phyloP scores from a whole-genome alignment of 2,113 vertebrate species.

The Stomatorhinus ivindoensis region DNA sequence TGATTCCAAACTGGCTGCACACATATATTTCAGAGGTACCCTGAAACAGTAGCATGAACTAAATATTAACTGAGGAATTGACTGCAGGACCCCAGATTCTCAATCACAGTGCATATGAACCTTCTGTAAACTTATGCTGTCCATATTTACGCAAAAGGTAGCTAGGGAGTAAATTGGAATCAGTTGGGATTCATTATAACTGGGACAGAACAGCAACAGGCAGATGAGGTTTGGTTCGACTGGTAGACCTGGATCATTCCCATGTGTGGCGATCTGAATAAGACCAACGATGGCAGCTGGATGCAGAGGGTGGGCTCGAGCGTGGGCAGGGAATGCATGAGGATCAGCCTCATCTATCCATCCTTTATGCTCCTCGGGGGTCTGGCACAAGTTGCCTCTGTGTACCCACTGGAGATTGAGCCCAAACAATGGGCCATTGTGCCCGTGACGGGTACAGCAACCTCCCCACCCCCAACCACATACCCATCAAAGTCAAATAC shows the following conservation, averaged over 20 bases:
- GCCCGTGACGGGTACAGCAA: not conserved
- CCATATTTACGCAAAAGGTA: not conserved
- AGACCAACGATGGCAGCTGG: not conserved
- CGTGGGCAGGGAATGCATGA: slow-evolving; percentile 9
- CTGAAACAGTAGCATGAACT: not conserved
- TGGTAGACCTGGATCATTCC: not conserved
- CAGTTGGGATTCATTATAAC: not conserved
- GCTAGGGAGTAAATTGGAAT: not conserved
- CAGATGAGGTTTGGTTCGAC: not conserved
- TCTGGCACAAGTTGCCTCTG: slow-evolving; percentile 15
- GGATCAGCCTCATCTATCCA: not conserved
- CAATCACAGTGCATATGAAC: not conserved
- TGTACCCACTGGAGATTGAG: not conserved
- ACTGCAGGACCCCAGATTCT: not conserved
- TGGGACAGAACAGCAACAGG: not conserved
- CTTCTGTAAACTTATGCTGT: not conserved
- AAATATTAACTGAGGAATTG: not conserved
- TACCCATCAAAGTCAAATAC: not conserved
- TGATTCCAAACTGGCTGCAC: not conserved
- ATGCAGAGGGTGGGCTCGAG: not conserved
- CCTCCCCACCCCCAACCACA: not conserved
- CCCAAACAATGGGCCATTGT: not conserved
- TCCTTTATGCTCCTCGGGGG: not conserved
- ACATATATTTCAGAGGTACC: not conserved
- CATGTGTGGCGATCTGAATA: not conserved